These are phyloP conservation scores for Mus spicilegus DNA, from an alignment of 2,113 vertebrate species.

Conservation along the genomic window DNA sequence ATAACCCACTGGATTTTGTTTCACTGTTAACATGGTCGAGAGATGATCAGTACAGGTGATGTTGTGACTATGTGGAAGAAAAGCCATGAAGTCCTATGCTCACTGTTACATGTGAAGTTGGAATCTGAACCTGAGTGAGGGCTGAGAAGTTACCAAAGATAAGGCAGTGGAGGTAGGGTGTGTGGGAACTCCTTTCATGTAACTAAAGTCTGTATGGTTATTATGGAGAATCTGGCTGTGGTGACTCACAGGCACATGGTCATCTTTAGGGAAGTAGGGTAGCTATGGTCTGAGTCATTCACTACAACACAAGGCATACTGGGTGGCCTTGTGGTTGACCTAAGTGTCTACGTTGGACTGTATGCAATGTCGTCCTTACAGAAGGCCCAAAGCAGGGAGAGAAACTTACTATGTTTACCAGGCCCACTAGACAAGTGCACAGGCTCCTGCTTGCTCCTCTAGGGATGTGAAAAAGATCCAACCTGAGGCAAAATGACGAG, in stretches of 20 bases:
- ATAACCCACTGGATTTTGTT: background rate
- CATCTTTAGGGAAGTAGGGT: no score
- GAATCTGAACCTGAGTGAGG: background rate
- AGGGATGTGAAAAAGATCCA: background rate
- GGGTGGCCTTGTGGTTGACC: background rate
- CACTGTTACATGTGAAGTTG: fast-evolving
- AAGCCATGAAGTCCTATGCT: no score
- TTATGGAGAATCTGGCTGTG: background rate
- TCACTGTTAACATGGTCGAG: background rate
- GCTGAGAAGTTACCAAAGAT: background rate
- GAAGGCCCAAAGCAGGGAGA: background rate
- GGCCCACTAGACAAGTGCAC: fast-evolving
- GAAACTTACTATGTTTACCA: background rate
- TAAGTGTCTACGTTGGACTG: background rate
- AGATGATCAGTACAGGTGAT: background rate
- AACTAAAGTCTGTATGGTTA: background rate
- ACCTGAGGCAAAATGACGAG: background rate
- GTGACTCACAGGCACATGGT: background rate
- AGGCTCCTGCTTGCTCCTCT: background rate
- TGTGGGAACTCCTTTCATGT: background rate
- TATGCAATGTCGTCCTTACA: fast-evolving
- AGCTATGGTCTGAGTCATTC: background rate
- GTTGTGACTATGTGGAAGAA: background rate
- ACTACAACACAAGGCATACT: background rate
- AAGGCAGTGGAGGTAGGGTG: background rate